Evolutionary conservation across 2,797 vertebrate genomes (phyloP).

Genomic region (Phaenicophaeus curvirostris): DNA sequence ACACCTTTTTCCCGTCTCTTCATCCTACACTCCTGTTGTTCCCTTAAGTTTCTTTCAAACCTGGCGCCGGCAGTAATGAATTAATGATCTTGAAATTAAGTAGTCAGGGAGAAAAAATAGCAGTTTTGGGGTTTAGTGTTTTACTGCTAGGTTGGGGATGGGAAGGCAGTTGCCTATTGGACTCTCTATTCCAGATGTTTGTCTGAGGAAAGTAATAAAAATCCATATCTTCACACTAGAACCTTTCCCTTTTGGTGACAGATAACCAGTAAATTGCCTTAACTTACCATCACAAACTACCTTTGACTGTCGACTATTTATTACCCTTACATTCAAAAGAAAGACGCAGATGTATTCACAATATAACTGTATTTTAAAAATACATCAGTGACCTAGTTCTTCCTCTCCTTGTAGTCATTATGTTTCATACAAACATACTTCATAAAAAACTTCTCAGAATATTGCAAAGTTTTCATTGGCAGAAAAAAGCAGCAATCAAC

Average conservation of each 20-base stretch:
- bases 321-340: neutral
- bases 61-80: neutral
- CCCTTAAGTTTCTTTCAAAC: neutral
- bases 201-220: neutral
- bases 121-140: neutral
- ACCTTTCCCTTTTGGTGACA: neutral
- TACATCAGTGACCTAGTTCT: neutral
- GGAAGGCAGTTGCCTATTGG: accelerated
- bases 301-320: neutral
- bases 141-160: neutral
- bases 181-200: neutral
- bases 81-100: neutral
- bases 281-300: neutral
- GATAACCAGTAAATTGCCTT: neutral
- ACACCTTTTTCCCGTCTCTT: neutral
- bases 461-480: neutral
- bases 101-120: neutral
- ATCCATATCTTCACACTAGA: neutral
- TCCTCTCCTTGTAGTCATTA: neutral
- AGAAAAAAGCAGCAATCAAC: neutral
- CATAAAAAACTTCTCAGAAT: neutral
- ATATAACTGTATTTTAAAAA: neutral
- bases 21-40: neutral
- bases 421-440: neutral
- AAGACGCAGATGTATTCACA: neutral